These are phyloP conservation scores for Pluvialis apricaria DNA, from an alignment of 2,113 vertebrate genomes.

Conservation along the genomic window DNA sequence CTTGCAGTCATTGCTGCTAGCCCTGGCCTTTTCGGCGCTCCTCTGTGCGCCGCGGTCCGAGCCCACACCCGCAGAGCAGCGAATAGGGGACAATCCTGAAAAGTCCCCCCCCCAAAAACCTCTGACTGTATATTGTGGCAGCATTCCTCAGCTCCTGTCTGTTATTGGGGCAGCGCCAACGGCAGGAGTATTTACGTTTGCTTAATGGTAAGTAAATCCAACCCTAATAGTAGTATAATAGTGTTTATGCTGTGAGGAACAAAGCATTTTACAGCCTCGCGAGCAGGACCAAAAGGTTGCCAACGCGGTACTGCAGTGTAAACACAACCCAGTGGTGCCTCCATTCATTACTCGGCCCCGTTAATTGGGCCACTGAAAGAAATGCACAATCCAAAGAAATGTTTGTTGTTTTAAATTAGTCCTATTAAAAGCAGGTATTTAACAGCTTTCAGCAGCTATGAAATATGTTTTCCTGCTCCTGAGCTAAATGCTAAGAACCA, in stretches of 20 bases:
- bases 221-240: neutral
- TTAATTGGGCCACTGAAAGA: constrained; percentile 39
- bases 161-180: neutral
- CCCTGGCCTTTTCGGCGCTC: neutral
- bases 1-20: neutral
- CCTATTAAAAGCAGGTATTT: constrained; percentile 50
- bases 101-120: neutral
- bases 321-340: neutral
- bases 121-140: neutral
- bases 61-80: neutral
- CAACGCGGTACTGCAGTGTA: neutral
- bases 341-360: constrained; percentile 13
- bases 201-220: constrained; percentile 18
- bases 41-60: neutral
- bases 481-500: neutral
- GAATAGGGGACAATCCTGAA: neutral
- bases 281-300: constrained; percentile 21
- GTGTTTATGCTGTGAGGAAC: constrained; percentile 19
- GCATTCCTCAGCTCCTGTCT: neutral
- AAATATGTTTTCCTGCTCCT: constrained; percentile 14
- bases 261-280: constrained; percentile 11
- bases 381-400: neutral
- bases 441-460: neutral
- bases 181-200: neutral
- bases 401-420: constrained; percentile 39